Conservation (phyloP, 2,113 vertebrate genomes). For the Balaenoptera acutorostrata region DNA sequence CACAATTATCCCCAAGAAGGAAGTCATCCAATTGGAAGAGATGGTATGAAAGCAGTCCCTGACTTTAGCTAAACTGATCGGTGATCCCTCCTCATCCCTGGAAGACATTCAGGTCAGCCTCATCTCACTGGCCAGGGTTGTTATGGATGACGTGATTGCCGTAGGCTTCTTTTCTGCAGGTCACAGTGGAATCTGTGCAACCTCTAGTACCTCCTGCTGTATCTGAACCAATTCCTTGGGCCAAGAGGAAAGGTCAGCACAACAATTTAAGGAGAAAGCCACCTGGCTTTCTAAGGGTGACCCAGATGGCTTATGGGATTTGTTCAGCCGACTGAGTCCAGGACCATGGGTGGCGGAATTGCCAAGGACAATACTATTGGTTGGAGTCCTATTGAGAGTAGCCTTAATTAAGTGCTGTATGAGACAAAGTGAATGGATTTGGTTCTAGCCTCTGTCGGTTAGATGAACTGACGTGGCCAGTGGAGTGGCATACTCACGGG, state of each 20-base stretch:
- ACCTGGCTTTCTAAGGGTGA: neutral
- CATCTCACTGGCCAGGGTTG: neutral
- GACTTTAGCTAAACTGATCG: neutral
- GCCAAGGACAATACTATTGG: neutral
- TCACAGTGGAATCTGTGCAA: neutral
- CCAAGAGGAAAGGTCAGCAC: neutral
- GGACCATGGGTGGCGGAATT: neutral
- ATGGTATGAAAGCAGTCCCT: neutral
- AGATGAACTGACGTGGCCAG: neutral
- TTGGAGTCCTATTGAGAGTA: neutral
- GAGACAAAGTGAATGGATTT: neutral
- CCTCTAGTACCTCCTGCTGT: neutral
- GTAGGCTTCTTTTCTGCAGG: neutral
- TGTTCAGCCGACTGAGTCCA: neutral
- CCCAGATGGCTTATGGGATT: neutral
- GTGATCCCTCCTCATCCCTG: neutral
- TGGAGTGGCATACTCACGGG: neutral
- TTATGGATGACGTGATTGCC: neutral
- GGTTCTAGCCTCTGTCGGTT: neutral
- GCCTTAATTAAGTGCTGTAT: neutral
- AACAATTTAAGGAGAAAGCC: neutral
- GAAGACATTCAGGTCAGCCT: neutral
- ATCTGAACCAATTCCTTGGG: neutral
- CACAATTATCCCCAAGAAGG: neutral
- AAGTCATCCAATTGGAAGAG: neutral